A percentile compares a stretch with the other conserved stretches of the same genome.
Evolutionary conservation across 2,113 vertebrate species (phyloP).

Genomic region (Oryzias woworae): DNA sequence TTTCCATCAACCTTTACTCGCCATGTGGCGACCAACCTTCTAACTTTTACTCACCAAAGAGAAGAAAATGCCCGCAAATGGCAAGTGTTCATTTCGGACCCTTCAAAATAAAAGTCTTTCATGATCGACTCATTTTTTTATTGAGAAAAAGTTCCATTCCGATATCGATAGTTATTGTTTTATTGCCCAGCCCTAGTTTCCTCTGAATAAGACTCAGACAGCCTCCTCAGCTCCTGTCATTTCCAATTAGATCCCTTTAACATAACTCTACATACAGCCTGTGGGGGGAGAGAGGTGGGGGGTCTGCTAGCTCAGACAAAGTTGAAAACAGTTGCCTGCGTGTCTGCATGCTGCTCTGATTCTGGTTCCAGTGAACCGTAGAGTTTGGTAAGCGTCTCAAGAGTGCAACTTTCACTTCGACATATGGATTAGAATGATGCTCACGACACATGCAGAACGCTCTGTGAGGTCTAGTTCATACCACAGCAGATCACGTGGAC

Average conservation of each 20-base stretch:
- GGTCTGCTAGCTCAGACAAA: conserved; percentile 40
- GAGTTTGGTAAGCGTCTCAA: conserved; percentile 7
- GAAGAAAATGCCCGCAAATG: too few relatives aligned
- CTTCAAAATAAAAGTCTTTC: too few relatives aligned
- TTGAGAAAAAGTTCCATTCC: too few relatives aligned
- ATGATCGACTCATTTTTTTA: too few relatives aligned
- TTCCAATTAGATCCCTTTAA: conserved; percentile 69
- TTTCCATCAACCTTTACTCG: too few relatives aligned
- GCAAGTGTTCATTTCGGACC: too few relatives aligned
- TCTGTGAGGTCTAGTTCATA: conserved; percentile 32
- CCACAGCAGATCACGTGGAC: conserved; percentile 12
- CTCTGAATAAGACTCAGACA: conserved; percentile 59
- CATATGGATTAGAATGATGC: conserved; percentile 7
- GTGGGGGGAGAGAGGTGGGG: conserved; percentile 33
- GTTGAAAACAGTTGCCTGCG: conserved; percentile 30
- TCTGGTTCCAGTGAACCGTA: neutral
- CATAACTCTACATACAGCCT: conserved; percentile 53
- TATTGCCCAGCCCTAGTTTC: too few relatives aligned
- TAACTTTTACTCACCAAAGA: too few relatives aligned
- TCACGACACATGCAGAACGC: neutral
- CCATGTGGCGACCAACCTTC: too few relatives aligned
- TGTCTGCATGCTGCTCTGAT: conserved; percentile 5
- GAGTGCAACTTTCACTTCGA: conserved; percentile 16
- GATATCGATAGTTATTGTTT: too few relatives aligned
- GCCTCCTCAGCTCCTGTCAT: conserved; percentile 59